Conservation (phyloP, 2,888 invertebrate genomes). For the Pegoplata infirma region DNA sequence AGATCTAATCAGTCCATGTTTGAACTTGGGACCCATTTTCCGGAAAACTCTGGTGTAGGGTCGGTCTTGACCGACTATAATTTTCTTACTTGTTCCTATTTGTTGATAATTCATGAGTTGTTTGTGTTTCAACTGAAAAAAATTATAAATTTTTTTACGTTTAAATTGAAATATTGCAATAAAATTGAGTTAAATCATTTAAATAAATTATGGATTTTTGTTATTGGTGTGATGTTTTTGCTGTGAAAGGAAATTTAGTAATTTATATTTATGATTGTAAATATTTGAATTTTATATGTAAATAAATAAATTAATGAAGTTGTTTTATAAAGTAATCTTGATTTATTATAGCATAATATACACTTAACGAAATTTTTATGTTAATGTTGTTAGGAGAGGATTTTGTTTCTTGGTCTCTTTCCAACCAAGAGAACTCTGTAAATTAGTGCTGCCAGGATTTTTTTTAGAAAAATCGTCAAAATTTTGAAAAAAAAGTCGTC, state of each 20-base stretch:
- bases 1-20: too few relatives aligned
- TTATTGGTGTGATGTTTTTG: background rate
- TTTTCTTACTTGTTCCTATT: background rate
- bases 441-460: too few relatives aligned
- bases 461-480: too few relatives aligned
- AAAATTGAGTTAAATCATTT: slow-evolving; percentile 24
- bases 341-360: too few relatives aligned
- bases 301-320: background rate
- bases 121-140: background rate
- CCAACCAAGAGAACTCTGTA: too few relatives aligned
- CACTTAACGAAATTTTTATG: too few relatives aligned
- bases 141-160: background rate
- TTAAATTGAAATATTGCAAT: slow-evolving; percentile 35
- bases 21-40: too few relatives aligned
- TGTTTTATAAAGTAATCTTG: too few relatives aligned
- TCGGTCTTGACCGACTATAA: too few relatives aligned
- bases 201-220: slow-evolving; percentile 22
- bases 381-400: too few relatives aligned
- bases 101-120: slow-evolving; percentile 17
- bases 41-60: background rate
- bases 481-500: too few relatives aligned
- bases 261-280: background rate
- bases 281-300: background rate
- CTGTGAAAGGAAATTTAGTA: background rate
- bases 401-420: too few relatives aligned